Percentiles rank a stretch among this genome's conserved stretches.
Evolutionary conservation across 2,888 invertebrate genomes (phyloP).

Genomic region (Synanthedon andrenaeformis): DNA sequence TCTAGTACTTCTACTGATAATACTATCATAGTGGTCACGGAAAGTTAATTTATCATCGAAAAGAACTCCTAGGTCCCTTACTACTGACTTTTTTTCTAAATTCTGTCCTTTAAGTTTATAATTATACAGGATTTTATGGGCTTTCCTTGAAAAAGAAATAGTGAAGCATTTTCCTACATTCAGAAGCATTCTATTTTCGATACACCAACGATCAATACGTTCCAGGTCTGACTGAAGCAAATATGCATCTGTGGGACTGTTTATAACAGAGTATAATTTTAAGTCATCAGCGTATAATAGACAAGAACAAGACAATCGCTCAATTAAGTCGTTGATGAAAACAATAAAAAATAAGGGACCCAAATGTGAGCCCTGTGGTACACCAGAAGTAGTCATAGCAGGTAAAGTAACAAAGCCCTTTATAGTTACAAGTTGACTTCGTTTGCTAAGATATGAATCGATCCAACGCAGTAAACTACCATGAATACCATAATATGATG

Average conservation of each 20-base stretch:
- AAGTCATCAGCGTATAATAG: constrained; percentile 4
- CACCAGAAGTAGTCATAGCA: background rate
- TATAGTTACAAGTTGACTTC: constrained; percentile 3
- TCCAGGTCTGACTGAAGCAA: background rate
- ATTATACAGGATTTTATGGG: background rate
- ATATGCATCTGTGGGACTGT: background rate
- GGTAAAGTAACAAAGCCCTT: constrained; percentile 1
- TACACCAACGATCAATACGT: background rate
- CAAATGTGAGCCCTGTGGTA: constrained; percentile 5
- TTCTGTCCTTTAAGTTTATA: background rate
- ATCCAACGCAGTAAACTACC: constrained; percentile 3
- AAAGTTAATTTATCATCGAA: background rate
- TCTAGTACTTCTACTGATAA: background rate
- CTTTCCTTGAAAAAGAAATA: too few relatives aligned
- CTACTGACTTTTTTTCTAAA: background rate
- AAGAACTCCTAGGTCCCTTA: background rate
- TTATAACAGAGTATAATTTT: constrained; percentile 1
- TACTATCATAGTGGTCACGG: background rate
- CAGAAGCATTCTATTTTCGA: background rate
- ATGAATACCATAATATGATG: background rate
- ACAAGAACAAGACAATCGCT: background rate
- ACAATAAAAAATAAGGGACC: constrained; percentile 2
- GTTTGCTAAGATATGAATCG: constrained; percentile 1
- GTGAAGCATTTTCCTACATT: constrained; percentile 1
- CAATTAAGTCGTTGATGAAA: constrained; percentile 1